A percentile compares a stretch with the other conserved stretches of the same genome.
These are phyloP conservation scores for Tipula confusa DNA, from an alignment of 2,888 invertebrate species.

Conservation along the genomic window DNA sequence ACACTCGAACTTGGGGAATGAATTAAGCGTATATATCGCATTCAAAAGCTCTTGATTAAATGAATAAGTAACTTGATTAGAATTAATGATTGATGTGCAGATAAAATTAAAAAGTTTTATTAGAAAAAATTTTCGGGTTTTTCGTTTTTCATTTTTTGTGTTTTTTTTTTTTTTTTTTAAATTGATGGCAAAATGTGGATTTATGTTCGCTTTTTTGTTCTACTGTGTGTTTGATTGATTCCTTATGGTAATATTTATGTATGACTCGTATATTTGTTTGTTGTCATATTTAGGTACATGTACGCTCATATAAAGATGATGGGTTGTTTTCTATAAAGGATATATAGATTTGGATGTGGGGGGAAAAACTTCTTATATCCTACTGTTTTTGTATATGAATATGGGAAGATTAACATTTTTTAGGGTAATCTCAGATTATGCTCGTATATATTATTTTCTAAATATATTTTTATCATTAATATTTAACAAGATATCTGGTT, in stretches of 20 bases:
- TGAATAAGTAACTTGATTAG: slow-evolving; percentile 20
- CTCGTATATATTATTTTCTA: background rate
- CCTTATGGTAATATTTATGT: background rate
- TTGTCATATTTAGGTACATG: background rate
- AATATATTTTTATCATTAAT: background rate
- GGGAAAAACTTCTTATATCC: background rate
- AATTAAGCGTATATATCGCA: background rate
- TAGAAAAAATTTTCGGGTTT: background rate
- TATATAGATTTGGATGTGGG: background rate
- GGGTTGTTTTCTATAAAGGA: background rate
- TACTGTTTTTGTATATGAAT: background rate
- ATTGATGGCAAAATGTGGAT: slow-evolving; percentile 9
- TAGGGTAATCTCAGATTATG: background rate
- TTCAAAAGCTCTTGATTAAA: background rate
- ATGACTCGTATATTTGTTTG: background rate
- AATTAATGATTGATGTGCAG: slow-evolving; percentile 15
- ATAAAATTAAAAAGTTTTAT: slow-evolving; percentile 8
- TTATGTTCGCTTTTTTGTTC: background rate
- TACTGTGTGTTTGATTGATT: background rate
- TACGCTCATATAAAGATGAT: background rate
- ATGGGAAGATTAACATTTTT: background rate
- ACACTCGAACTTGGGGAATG: background rate
- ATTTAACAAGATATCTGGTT: background rate
- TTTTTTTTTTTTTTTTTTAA: background rate
- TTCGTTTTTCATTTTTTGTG: background rate